Evolutionary conservation across 2,888 invertebrate genomes (phyloP).

Genomic region (Hanleya hanleyi): DNA sequence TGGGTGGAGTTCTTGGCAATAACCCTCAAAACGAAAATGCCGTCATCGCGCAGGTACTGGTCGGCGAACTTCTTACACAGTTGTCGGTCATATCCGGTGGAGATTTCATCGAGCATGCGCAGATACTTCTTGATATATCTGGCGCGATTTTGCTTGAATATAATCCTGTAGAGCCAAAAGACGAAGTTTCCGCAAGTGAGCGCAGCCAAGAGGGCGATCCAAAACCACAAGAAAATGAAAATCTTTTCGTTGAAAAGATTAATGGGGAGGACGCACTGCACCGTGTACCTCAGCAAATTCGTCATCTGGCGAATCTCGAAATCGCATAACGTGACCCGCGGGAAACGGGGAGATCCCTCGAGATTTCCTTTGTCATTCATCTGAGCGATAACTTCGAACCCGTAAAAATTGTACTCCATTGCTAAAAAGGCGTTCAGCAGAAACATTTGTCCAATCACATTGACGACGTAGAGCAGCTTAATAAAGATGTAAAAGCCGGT

Average conservation of each 20-base stretch:
- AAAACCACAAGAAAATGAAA: slow-evolving; percentile 68
- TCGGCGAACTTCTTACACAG: slow-evolving; percentile 48
- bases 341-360: slow-evolving; percentile 58
- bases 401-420: slow-evolving; percentile 62
- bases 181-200: slow-evolving; percentile 48
- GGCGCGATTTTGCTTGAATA: slow-evolving; percentile 55
- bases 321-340: slow-evolving; percentile 64
- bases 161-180: slow-evolving; percentile 53
- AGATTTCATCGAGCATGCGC: slow-evolving; percentile 37
- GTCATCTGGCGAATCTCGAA: slow-evolving; percentile 63
- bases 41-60: slow-evolving; percentile 51
- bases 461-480: slow-evolving; percentile 58
- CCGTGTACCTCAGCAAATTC: slow-evolving; percentile 63
- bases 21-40: slow-evolving; percentile 48
- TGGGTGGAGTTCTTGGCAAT: slow-evolving; percentile 51
- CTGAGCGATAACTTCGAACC: slow-evolving; percentile 53
- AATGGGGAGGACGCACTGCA: slow-evolving; percentile 65
- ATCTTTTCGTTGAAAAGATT: slow-evolving; percentile 68
- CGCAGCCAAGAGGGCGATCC: slow-evolving; percentile 57
- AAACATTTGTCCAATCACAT: slow-evolving; percentile 64
- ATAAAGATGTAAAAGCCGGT: slow-evolving; percentile 59
- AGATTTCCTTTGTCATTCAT: slow-evolving; percentile 44
- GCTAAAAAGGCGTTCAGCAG: slow-evolving; percentile 64
- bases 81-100: slow-evolving; percentile 45
- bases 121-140: slow-evolving; percentile 62